Evolutionary conservation across 2,113 vertebrate species (phyloP), one percentile per base, ranked within the genome.

Genomic region (Montifringilla adamsi): DNA sequence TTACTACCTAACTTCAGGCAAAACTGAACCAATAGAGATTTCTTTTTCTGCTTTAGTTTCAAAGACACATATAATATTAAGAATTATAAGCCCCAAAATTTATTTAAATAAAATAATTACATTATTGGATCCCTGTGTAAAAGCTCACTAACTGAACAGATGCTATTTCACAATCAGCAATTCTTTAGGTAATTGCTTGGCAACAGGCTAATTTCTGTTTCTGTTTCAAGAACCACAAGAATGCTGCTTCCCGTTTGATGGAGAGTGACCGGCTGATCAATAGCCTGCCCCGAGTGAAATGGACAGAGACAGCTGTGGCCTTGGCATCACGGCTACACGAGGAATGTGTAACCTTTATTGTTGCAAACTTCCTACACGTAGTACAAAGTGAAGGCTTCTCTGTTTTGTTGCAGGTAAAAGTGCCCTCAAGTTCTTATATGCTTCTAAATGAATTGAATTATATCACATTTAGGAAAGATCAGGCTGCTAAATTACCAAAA

Each of bases 201-300:
- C 90, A 96, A 83, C 76, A 93, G 94, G 73, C 67, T 81, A 60
- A 92, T 93, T 92, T 91, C 63, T 96, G 31, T 8, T 84, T 97
- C 75, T 93, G 72, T 97, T 97, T 96, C 76, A 97, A 99, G 99
- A 98, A 96, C 82, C 97, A 98, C 82, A 98, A 98, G 97, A 99
- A 98, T 50, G 98, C 98, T 43, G 98, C 99, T 68, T 98, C 97
- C 44, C 95, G 98, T 95, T 96, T 99, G 95, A 99, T 98, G 97
- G 98, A 98, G 96, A 98, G 98, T 49, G 98, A 99, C 96, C 98
- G 98, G 87, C 96, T 99, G 73, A 97, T 99, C 85, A 97, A 95
- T 72, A 98, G 98, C 87, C 98, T 99, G 87, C 99, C 99, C 39
- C 98, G 98, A 91, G 99, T 99, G 73, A 99, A 98, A 92, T 99